Base-by-base conservation (phyloP, 2,888 invertebrate species). In the Ennomos fuscantarius region DNA sequence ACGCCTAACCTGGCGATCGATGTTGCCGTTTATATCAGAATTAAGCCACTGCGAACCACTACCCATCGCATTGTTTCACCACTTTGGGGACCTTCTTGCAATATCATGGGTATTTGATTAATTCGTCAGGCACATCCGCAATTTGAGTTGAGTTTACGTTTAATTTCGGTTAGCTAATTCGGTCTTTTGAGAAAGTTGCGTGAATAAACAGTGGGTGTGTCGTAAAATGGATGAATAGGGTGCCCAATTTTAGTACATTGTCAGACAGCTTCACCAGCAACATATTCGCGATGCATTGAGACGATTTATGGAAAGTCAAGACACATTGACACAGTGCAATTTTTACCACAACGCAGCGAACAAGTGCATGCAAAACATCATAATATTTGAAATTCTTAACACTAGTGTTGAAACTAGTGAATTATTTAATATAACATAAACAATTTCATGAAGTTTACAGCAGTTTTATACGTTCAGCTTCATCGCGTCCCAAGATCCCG, bases 11-110 rank as follows among this genome's bases (percentile, higher is more conserved):
- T 72, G 67, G 66, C 76, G 76, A 81, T 82, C 78, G 75, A 78
- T 79, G 76, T 78, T 72, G 58, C 73, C 78, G 74, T 78, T 87
- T 77, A 80, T 75, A 74, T 77, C 73, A 66, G 65, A 78, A 79
- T 82, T 80, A 81, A 79, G 77, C 74, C 75, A 70, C 65, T 70
- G 64, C 68, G 67, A 70, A 69, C 68, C 69, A 76, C 64, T 67
- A 62, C 61, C 66, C 64, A 55, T 66, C 49, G 63, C 69, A 77
- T 79, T 78, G 79, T 78, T 74, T 63, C 50, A 37, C 42, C 37
- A 48, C 55, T 55, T 36, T 41, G 42, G 53, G 63, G 65, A 59
- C 68, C 58, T 65, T 53, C 53, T 44, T 72, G 72, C 70, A 71
- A 70, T 68, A 70, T 67, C 63, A 64, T 62, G 63, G 62, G 51